Evolutionary conservation across 92 coral and sea anemone genomes (phyloP), one percentile per base, ranked within the genome.

Genomic region (Hydrozoanthus gracilis): DNA sequence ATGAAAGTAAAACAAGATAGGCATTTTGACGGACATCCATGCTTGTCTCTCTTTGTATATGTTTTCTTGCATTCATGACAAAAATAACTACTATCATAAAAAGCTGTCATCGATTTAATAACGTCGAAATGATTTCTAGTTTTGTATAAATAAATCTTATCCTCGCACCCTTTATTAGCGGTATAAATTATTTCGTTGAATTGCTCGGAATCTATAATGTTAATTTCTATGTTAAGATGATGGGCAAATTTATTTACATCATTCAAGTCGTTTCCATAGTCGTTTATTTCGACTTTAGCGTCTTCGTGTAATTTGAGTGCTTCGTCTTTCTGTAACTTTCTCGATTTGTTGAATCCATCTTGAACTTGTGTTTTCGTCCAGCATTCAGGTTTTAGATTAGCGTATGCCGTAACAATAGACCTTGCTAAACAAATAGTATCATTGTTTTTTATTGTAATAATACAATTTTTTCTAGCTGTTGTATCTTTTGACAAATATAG

Each of bases 401-500:
- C n/a, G n/a, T n/a, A n/a, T n/a, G n/a, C n/a, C n/a, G n/a, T n/a
- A n/a, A n/a, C n/a, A n/a, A n/a, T n/a, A n/a, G n/a, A n/a, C n/a
- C n/a, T n/a, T n/a, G n/a, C n/a, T n/a, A 84, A 69, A 12, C 66
- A 72, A 71, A 67, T 71, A 7, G 87, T 69, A 84, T 67, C 76
- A 35, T 72, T 50, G 56, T 72, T 84, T 39, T 18, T 83, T 7
- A 83, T 83, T n/a, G n/a, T n/a, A n/a, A n/a, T n/a, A n/a, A n/a
- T n/a, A n/a, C n/a, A n/a, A n/a, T n/a, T n/a, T n/a, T 83, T 83
- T 68, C 67, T 83, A 3, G 35, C 5, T 83, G 87, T 78, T 83
- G 87, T 83, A 49, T 83, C 77, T 83, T 83, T 83, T 69, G 87
- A 45, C 35, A 83, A 17, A 68, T 71, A 84, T 72, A 84, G 52